Percentiles rank a stretch among this genome's conserved stretches.
phyloP scores from a whole-genome alignment of 2,113 vertebrate species.

The Sinocyclocheilus anophthalmus region DNA sequence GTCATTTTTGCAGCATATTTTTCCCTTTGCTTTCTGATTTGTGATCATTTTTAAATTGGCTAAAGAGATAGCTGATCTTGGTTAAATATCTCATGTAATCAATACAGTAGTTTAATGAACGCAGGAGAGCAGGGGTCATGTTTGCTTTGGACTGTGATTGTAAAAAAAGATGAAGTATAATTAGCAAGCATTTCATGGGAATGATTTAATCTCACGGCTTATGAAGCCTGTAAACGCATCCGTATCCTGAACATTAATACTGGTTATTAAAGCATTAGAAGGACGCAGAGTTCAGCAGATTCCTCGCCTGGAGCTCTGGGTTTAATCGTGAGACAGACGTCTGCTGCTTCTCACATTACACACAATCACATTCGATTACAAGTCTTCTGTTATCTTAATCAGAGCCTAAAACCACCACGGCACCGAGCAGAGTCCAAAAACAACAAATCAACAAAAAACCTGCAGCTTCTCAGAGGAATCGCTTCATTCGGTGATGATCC shows the following conservation, averaged over 20 bases:
- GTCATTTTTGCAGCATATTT: background rate
- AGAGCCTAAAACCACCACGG: background rate
- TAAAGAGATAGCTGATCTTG: background rate
- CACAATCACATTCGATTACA: background rate
- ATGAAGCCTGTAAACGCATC: conserved; percentile 55
- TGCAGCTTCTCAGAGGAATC: background rate
- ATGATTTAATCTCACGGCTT: conserved; percentile 54
- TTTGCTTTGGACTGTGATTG: conserved; percentile 44
- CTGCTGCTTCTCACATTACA: conserved; percentile 25
- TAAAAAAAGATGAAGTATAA: conserved; percentile 56
- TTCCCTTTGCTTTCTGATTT: background rate
- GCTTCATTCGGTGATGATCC: background rate
- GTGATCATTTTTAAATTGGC: background rate
- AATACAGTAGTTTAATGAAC: too few relatives aligned
- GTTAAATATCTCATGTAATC: too few relatives aligned
- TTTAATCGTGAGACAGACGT: background rate
- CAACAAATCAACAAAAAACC: background rate
- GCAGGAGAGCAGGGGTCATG: conserved; percentile 36
- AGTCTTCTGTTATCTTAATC: too few relatives aligned
- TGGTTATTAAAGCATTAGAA: conserved; percentile 64
- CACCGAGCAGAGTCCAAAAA: background rate
- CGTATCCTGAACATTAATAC: conserved; percentile 35
- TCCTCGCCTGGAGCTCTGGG: conserved; percentile 57
- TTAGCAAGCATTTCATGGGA: conserved; percentile 65
- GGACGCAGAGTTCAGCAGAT: conserved; percentile 5